These are phyloP conservation scores for Gastrophysa polygoni DNA, from an alignment of 2,888 invertebrate genomes.

Conservation along the genomic window DNA sequence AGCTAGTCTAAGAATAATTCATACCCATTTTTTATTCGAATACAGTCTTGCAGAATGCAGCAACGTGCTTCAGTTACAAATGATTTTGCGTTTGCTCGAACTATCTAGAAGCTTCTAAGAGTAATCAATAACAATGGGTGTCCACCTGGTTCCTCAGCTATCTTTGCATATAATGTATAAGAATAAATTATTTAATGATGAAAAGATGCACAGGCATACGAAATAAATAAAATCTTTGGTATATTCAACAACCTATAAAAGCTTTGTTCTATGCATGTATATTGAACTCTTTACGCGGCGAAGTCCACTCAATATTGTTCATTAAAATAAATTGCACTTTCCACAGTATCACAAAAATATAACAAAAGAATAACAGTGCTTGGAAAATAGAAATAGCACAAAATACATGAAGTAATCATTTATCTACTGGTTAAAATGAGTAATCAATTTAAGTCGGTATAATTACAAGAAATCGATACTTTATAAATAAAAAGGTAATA, in stretches of 20 bases:
- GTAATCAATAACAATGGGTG: too few relatives aligned
- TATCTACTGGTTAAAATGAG: not conserved
- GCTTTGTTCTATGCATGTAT: slow-evolving; percentile 40
- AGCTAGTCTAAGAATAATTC: too few relatives aligned
- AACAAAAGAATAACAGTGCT: slow-evolving; percentile 25
- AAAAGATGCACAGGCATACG: slow-evolving; percentile 24
- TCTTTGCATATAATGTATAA: not conserved
- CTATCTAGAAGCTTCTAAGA: not conserved
- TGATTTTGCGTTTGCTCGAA: not conserved
- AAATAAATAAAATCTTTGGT: slow-evolving; percentile 51
- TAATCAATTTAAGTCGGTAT: too few relatives aligned
- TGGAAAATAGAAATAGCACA: not conserved
- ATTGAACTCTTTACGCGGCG: slow-evolving; percentile 23
- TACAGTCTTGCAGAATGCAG: too few relatives aligned
- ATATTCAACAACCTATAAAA: slow-evolving; percentile 46
- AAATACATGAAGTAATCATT: not conserved
- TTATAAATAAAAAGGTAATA: too few relatives aligned
- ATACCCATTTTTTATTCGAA: too few relatives aligned
- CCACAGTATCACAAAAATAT: slow-evolving; percentile 39
- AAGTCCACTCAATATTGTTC: not conserved
- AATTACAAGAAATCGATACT: too few relatives aligned
- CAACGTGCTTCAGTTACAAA: too few relatives aligned
- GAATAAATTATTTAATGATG: slow-evolving; percentile 15
- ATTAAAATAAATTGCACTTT: slow-evolving; percentile 36
- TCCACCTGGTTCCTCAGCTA: too few relatives aligned